phyloP scores from a whole-genome alignment of 1,140 invertebrate genomes.

The Anastatus disparis region DNA sequence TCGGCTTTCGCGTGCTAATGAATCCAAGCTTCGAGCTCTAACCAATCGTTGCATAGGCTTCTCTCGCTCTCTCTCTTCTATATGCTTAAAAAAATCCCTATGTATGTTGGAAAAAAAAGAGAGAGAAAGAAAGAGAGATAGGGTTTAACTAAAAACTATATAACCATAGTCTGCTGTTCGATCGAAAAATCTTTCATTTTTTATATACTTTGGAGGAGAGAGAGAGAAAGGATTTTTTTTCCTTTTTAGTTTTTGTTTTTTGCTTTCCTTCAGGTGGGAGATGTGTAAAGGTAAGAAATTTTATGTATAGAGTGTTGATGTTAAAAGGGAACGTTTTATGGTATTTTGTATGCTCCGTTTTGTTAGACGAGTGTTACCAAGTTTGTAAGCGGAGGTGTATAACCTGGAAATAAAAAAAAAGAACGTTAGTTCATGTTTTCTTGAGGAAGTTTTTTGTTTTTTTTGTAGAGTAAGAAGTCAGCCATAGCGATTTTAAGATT shows the following conservation, averaged over 20 bases:
- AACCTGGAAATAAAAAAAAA: too few relatives aligned
- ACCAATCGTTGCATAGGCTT: too few relatives aligned
- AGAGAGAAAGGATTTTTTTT: too few relatives aligned
- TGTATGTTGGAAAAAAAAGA: too few relatives aligned
- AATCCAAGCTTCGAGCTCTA: constrained; percentile 56
- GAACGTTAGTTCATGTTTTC: too few relatives aligned
- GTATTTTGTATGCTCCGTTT: neutral
- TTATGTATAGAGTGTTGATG: constrained; percentile 27
- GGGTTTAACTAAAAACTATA: too few relatives aligned
- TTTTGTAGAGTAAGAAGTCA: too few relatives aligned
- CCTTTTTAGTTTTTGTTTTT: neutral
- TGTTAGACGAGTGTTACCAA: constrained; percentile 1
- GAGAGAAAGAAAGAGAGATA: neutral
- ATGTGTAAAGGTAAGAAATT: constrained; percentile 2
- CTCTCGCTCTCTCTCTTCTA: too few relatives aligned
- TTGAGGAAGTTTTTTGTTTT: too few relatives aligned
- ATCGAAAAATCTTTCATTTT: constrained; percentile 43
- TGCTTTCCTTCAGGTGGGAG: constrained; percentile 1
- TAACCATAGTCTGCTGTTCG: too few relatives aligned
- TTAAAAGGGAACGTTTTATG: constrained; percentile 31
- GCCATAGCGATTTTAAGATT: too few relatives aligned
- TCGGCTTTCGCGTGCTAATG: constrained; percentile 57
- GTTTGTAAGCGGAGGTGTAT: constrained; percentile 9
- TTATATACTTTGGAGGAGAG: neutral
- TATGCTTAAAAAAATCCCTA: too few relatives aligned